Evolutionary conservation across 2,797 vertebrate species (phyloP).

Genomic region (Takifugu rubripes): DNA sequence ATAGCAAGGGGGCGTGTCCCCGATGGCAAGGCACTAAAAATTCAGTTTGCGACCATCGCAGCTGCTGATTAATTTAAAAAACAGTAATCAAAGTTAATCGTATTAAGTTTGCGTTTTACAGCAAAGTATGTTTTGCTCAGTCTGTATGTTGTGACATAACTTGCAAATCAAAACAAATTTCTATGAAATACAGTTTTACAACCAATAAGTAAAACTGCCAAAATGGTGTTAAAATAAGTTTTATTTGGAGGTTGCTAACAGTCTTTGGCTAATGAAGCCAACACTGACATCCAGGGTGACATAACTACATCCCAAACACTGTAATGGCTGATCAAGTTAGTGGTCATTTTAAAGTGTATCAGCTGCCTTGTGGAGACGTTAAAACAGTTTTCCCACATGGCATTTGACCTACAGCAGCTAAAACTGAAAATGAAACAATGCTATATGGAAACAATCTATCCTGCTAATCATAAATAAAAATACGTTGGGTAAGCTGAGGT

Average conservation of each 20-base stretch:
- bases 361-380: constrained; percentile 57
- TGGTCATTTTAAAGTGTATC: constrained; percentile 44
- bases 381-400: constrained; percentile 5
- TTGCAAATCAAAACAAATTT: too few species aligned
- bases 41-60: too few species aligned
- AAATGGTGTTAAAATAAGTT: constrained; percentile 22
- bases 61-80: too few species aligned
- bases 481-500: constrained; percentile 26
- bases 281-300: constrained; percentile 26
- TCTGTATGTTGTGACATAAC: too few species aligned
- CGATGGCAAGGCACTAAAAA: not conserved
- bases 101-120: too few species aligned
- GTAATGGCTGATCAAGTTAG: constrained; percentile 18
- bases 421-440: constrained; percentile 21
- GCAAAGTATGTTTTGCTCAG: too few species aligned
- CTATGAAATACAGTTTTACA: too few species aligned
- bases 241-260: constrained; percentile 45
- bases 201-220: too few species aligned
- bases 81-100: too few species aligned
- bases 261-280: constrained; percentile 56
- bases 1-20: constrained; percentile 16
- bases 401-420: constrained; percentile 13
- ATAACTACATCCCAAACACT: not conserved
- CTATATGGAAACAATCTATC: constrained; percentile 28
- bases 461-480: constrained; percentile 53